Conservation (phyloP, 2,797 vertebrate species). For the Aldrovandia affinis region DNA sequence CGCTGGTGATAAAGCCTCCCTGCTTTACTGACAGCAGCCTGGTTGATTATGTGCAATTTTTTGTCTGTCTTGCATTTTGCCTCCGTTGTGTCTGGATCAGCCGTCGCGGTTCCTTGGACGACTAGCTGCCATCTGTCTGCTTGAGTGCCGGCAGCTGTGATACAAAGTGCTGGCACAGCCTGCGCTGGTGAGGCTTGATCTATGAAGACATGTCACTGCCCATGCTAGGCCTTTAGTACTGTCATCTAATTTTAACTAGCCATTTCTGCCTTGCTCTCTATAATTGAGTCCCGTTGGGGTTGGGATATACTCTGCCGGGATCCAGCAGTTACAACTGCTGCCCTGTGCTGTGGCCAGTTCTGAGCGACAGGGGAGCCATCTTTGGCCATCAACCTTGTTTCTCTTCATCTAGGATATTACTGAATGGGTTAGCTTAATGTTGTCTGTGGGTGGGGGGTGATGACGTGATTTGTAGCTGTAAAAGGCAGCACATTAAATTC, state of each 20-base stretch:
- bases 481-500: not conserved
- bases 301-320: not conserved
- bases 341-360: not conserved
- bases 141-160: not conserved
- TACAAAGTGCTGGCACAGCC: not conserved
- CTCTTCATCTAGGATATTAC: not conserved
- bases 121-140: conserved; percentile 16
- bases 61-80: conserved; percentile 4
- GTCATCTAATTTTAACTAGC: not conserved
- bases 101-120: not conserved
- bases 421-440: not conserved
- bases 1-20: not conserved
- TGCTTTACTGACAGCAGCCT: not conserved
- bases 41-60: not conserved
- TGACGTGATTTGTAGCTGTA: not conserved
- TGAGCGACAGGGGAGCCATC: no score
- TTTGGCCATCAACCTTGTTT: not conserved
- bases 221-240: not conserved
- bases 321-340: not conserved
- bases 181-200: not conserved
- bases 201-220: not conserved
- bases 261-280: conserved; percentile 1
- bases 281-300: conserved; percentile 32
- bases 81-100: conserved; percentile 1
- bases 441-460: not conserved